phyloP scores from a whole-genome alignment of 2,888 invertebrate species.

The Gnatocerus cornutus region DNA sequence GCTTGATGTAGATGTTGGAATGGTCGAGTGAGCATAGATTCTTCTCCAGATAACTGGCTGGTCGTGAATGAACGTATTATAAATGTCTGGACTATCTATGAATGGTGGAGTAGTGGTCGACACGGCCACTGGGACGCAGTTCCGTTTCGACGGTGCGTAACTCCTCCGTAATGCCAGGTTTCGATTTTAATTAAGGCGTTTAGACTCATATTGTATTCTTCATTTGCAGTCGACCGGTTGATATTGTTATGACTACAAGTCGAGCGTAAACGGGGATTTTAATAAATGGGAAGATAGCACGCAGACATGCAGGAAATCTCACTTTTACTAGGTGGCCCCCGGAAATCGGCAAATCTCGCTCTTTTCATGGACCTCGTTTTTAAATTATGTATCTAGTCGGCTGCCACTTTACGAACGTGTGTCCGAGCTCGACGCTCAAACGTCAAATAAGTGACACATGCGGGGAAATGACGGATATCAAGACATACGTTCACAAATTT shows the following conservation, averaged over 20 bases:
- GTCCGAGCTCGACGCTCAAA: too few species aligned
- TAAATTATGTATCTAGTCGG: too few species aligned
- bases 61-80: constrained; percentile 59
- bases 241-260: constrained; percentile 17
- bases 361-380: too few species aligned
- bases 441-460: too few species aligned
- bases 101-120: constrained; percentile 55
- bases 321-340: too few species aligned
- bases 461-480: too few species aligned
- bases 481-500: too few species aligned
- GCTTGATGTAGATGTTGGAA: constrained; percentile 29
- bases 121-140: constrained; percentile 60
- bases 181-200: constrained; percentile 35
- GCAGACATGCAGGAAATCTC: too few species aligned
- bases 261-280: constrained; percentile 11
- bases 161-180: constrained; percentile 40
- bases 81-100: constrained; percentile 57
- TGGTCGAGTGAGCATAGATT: constrained; percentile 43
- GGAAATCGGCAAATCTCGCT: too few species aligned
- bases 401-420: too few species aligned
- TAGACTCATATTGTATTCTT: constrained; percentile 10
- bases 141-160: constrained; percentile 56
- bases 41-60: constrained; percentile 40
- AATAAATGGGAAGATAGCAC: constrained; percentile 4
- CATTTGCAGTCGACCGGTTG: constrained; percentile 6